Conservation (phyloP, 2,797 vertebrate genomes). For the Malurus splendens region DNA sequence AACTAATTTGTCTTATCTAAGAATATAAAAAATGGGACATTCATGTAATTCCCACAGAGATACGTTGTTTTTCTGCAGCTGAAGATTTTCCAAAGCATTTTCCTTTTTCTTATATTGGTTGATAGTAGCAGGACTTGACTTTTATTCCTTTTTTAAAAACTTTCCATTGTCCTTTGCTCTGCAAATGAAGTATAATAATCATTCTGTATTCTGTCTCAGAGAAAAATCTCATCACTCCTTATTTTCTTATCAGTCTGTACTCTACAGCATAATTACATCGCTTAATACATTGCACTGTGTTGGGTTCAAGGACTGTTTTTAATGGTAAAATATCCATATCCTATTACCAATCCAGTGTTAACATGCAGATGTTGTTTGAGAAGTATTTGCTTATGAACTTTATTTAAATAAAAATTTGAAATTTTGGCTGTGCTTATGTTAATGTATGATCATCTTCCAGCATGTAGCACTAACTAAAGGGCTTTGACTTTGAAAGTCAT, state of each 20-base stretch:
- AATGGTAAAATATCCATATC: not conserved
- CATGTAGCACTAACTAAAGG: not conserved
- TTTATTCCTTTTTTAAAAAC: fast-evolving
- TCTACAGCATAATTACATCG: not conserved
- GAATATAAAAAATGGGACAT: not conserved
- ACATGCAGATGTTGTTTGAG: not conserved
- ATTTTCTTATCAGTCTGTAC: not conserved
- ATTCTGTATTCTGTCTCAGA: not conserved
- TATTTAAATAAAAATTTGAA: not conserved
- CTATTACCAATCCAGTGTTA: not conserved
- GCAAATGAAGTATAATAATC: not conserved
- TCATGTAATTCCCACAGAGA: not conserved
- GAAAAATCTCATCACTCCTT: not conserved
- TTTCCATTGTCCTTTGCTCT: not conserved
- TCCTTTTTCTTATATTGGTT: not conserved
- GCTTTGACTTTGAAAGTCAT: not conserved
- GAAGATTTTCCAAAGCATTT: not conserved
- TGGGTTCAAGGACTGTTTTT: not conserved
- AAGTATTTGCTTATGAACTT: not conserved
- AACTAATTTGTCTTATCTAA: not conserved
- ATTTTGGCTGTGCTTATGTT: not conserved
- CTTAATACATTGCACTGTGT: not conserved
- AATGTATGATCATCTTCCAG: not conserved
- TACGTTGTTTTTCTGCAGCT: not conserved
- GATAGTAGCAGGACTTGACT: not conserved